Evolutionary conservation across 1,140 invertebrate species (phyloP).

Genomic region (Drosophila littoralis): DNA sequence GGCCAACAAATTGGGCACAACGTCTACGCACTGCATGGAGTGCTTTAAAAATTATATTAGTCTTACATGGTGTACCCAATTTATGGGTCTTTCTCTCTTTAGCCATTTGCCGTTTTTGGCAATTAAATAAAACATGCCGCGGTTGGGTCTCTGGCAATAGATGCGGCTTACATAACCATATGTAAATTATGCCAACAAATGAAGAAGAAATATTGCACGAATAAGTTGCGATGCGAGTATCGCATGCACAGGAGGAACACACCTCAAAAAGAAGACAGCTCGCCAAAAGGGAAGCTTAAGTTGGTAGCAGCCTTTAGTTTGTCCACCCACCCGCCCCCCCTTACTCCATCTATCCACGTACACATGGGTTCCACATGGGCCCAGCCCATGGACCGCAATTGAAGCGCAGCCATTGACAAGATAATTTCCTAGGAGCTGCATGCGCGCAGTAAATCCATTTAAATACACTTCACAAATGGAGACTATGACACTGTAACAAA

Average conservation of each 20-base stretch:
- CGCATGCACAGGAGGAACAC: constrained; percentile 63
- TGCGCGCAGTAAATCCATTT: constrained; percentile 65
- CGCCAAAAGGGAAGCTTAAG: constrained; percentile 36
- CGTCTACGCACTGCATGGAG: constrained; percentile 31
- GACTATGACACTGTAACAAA: not conserved
- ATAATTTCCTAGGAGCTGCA: constrained; percentile 76
- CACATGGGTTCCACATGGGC: constrained; percentile 23
- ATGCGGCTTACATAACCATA: constrained; percentile 73
- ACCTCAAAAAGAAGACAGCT: constrained; percentile 59
- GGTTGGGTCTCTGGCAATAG: constrained; percentile 56
- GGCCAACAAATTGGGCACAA: constrained; percentile 30
- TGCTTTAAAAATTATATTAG: constrained; percentile 49
- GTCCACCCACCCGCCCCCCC: constrained; percentile 5
- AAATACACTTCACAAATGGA: constrained; percentile 37
- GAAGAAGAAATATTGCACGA: constrained; percentile 77
- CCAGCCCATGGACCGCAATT: constrained; percentile 65
- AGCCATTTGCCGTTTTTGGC: constrained; percentile 57
- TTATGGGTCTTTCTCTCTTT: constrained; percentile 46
- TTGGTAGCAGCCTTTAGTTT: constrained; percentile 35
- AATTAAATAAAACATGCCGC: constrained; percentile 79
- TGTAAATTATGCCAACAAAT: constrained; percentile 77
- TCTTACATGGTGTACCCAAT: constrained; percentile 56
- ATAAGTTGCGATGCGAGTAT: constrained; percentile 31
- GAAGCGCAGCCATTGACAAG: constrained; percentile 79
- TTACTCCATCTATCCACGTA: not conserved